A percentile compares a stretch with the other conserved stretches of the same genome.
phyloP scores from a whole-genome alignment of 2,888 invertebrate species.

The Pristionchus fissidentatus region DNA sequence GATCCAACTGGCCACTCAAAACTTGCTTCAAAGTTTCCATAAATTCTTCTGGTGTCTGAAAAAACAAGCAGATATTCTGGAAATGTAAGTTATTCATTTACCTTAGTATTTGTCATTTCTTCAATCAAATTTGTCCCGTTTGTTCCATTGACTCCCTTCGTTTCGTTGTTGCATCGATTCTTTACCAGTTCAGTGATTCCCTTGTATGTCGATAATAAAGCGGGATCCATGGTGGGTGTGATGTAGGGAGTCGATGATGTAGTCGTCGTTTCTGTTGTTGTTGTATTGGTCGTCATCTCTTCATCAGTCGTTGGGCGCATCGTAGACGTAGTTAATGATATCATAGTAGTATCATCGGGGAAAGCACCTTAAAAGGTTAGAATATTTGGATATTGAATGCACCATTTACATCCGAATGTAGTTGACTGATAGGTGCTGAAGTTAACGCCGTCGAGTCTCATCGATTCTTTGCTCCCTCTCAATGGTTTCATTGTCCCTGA shows the following conservation, averaged over 20 bases:
- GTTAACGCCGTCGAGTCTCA: neutral
- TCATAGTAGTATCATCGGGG: neutral
- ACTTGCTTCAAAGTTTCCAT: conserved; percentile 20
- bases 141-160: neutral
- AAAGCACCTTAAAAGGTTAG: conserved; percentile 7
- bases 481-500: neutral
- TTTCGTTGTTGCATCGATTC: conserved; percentile 10
- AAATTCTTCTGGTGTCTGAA: conserved; percentile 18
- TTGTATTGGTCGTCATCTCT: neutral
- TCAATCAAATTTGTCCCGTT: conserved; percentile 31
- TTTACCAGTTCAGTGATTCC: neutral
- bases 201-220: neutral
- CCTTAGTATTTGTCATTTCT: neutral
- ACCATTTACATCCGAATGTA: too few species aligned
- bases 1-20: conserved; percentile 21
- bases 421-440: too few species aligned
- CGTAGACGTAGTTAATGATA: too few species aligned
- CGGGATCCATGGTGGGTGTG: neutral
- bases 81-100: neutral
- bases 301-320: neutral
- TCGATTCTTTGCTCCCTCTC: neutral
- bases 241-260: neutral
- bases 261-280: neutral
- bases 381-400: too few species aligned
- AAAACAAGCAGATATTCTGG: neutral